These are phyloP conservation scores for Drosophila lacicola DNA, from an alignment of 2,888 invertebrate species.

Conservation along the genomic window DNA sequence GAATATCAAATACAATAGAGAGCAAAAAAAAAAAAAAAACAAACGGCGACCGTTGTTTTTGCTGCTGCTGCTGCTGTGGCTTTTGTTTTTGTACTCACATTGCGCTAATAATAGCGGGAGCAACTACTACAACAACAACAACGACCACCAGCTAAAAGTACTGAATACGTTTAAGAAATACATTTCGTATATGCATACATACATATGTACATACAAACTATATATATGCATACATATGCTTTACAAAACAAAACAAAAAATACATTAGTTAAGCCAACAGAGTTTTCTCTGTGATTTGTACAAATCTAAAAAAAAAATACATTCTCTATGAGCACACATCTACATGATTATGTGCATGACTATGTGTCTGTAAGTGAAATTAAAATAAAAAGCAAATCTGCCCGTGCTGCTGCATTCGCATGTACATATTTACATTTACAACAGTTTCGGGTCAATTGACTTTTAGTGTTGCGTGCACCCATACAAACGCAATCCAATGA, in stretches of 20 bases:
- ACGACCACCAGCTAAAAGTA: constrained; percentile 50
- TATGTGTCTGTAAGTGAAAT: constrained; percentile 32
- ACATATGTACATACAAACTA: neutral
- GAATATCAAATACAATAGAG: constrained; percentile 47
- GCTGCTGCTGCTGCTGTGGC: constrained; percentile 16
- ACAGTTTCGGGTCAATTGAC: constrained; percentile 77
- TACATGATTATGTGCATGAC: constrained; percentile 7
- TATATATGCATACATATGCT: neutral
- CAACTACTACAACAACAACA: constrained; percentile 53
- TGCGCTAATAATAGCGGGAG: constrained; percentile 73
- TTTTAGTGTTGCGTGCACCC: constrained; percentile 73
- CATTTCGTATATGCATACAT: constrained; percentile 9
- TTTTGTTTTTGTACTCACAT: constrained; percentile 62
- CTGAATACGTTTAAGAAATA: constrained; percentile 53
- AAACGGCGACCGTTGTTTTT: constrained; percentile 4
- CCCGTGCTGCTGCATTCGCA: constrained; percentile 33
- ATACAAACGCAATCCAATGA: constrained; percentile 52
- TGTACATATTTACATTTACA: constrained; percentile 31
- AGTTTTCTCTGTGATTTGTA: constrained; percentile 23
- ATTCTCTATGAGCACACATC: neutral
- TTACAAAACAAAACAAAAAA: constrained; percentile 16
- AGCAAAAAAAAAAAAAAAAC: constrained; percentile 15
- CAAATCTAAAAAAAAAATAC: constrained; percentile 25
- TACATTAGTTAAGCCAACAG: constrained; percentile 16
- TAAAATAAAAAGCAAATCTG: constrained; percentile 46